Conservation (phyloP, 2,888 invertebrate genomes). For the Synergus japonicus region DNA sequence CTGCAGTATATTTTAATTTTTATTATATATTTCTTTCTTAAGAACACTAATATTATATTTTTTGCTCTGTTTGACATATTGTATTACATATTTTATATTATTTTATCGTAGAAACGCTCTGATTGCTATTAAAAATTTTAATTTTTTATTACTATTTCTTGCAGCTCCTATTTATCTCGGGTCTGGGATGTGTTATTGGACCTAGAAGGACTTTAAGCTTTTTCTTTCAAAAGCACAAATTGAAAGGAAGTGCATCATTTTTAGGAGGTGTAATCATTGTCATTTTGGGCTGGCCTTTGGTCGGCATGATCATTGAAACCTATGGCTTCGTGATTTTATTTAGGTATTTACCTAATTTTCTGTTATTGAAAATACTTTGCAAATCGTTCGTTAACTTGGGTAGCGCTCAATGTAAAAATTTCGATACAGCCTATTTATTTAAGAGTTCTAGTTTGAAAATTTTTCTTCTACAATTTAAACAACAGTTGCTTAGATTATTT, state of each 20-base stretch:
- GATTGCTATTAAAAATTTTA: neutral
- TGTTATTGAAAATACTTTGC: neutral
- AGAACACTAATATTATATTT: neutral
- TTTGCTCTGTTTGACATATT: neutral
- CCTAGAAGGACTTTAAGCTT: conserved; percentile 96
- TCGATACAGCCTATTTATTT: neutral
- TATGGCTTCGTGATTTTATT: conserved; percentile 96
- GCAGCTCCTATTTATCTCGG: conserved; percentile 97
- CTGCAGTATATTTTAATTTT: too few species aligned
- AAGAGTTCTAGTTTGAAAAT: neutral
- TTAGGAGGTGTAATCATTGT: conserved; percentile 96
- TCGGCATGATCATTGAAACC: conserved; percentile 97
- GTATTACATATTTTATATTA: too few species aligned
- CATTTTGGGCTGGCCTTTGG: conserved; percentile 95
- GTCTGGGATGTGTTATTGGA: conserved; percentile 97
- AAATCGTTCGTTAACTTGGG: neutral
- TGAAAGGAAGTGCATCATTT: conserved; percentile 93
- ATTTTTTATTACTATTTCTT: conserved; percentile 34
- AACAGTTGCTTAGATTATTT: neutral
- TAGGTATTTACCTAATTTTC: conserved; percentile 79
- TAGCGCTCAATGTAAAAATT: neutral
- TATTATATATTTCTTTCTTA: too few species aligned
- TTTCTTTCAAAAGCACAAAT: conserved; percentile 98
- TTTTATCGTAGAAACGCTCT: too few species aligned
- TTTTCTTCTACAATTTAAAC: neutral